A percentile compares a stretch with the other conserved stretches of the same genome.
phyloP scores from a whole-genome alignment of 1,140 invertebrate species.

The Rhopalosiphum maidis region DNA sequence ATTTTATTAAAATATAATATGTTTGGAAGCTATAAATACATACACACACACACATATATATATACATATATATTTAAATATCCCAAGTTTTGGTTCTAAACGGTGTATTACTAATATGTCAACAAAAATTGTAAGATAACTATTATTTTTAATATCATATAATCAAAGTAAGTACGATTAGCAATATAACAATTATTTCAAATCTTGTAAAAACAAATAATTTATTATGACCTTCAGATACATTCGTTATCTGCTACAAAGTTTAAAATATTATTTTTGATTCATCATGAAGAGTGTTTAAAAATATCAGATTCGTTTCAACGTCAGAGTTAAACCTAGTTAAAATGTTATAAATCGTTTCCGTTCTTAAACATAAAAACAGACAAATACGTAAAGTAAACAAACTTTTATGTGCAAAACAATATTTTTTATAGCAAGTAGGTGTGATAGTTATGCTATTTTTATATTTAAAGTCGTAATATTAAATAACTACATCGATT shows the following conservation, averaged over 20 bases:
- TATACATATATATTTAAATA: too few relatives aligned
- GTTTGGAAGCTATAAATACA: too few relatives aligned
- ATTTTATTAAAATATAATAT: too few relatives aligned
- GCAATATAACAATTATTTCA: not conserved
- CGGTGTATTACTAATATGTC: not conserved
- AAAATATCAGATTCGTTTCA: not conserved
- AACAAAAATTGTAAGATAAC: too few relatives aligned
- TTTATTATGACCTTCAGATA: too few relatives aligned
- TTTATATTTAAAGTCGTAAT: not conserved
- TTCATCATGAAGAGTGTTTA: not conserved
- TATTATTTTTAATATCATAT: too few relatives aligned
- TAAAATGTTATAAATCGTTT: not conserved
- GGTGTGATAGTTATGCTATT: not conserved
- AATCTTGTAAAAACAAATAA: not conserved
- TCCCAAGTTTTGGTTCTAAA: not conserved
- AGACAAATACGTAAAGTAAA: not conserved
- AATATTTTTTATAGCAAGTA: not conserved
- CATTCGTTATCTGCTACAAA: not conserved
- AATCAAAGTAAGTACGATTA: too few relatives aligned
- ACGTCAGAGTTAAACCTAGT: not conserved
- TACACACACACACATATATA: too few relatives aligned
- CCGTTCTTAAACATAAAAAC: not conserved
- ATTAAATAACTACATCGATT: constrained; percentile 1
- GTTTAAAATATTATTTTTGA: not conserved
- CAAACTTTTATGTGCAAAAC: not conserved